Evolutionary conservation across 2,113 vertebrate species (phyloP), one percentile per base, ranked within the genome.

Genomic region (Cyanocitta stelleri): DNA sequence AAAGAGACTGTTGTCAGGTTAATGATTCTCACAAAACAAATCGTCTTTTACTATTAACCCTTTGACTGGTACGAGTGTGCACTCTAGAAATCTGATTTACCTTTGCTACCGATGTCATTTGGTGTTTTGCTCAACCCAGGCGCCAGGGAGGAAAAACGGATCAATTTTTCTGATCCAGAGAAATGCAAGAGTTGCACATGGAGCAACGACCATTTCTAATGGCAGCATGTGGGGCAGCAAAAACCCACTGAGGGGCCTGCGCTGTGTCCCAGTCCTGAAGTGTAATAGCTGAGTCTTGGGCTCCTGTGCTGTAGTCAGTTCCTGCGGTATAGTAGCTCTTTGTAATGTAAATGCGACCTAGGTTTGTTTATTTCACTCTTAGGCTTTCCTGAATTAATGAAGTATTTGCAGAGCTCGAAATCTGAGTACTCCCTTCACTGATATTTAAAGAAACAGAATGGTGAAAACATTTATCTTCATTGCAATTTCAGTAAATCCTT

Each of bases 331-430:
- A 91, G 95, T 87, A 88, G 56, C 89, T 94, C 94, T 96, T 96
- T 90, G 89, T 94, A 95, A 94, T 94, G 90, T 95, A 96, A 94
- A 95, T 95, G 85, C 90, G 22, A 89, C 72, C 63, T 72, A 71
- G 83, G 92, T 93, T 94, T 96, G 83, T 96, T 95, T 91, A 92
- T 93, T 96, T 95, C 93, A 95, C 75, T 96, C 85, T 55, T 77
- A 92, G 86, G 54, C 85, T 95, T 95, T 96, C 87, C 72, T 93
- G 93, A 93, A 93, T 96, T 96, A 96, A 96, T 89, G 95, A 93
- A 95, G 90, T 95, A 94, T 88, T 87, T 90, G 92, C 72, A 71
- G 55, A 82, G 63, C 72, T 96, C 1, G 0, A 10, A 88, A 71
- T 90, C 78, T 0, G 2, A 94, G 49, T 87, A 89, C 59, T 95